phyloP scores from a whole-genome alignment of 2,113 vertebrate genomes.

The Prionailurus viverrinus region DNA sequence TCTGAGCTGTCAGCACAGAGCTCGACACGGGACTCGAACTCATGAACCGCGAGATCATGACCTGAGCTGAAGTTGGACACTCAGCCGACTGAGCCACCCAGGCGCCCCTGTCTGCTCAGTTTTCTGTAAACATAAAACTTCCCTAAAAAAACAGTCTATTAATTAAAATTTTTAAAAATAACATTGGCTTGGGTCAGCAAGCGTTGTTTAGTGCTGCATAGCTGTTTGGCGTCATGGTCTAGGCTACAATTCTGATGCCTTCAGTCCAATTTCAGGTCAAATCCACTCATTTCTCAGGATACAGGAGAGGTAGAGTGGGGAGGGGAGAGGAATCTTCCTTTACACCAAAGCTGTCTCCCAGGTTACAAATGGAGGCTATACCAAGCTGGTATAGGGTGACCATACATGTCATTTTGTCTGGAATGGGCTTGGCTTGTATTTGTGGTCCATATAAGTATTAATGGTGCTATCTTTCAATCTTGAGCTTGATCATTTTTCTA shows the following conservation, averaged over 20 bases:
- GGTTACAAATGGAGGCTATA: neutral
- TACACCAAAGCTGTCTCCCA: neutral
- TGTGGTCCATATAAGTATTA: neutral
- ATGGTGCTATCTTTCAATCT: neutral
- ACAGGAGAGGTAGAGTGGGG: no score
- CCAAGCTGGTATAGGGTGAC: neutral
- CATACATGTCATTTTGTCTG: neutral
- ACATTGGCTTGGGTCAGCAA: neutral
- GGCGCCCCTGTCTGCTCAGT: neutral
- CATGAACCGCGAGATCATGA: no score
- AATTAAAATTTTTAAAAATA: no score
- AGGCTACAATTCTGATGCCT: neutral
- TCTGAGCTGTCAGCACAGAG: no score
- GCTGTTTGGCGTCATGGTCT: neutral
- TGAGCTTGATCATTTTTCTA: neutral
- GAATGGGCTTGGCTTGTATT: neutral
- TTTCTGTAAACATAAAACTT: neutral
- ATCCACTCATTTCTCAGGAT: neutral
- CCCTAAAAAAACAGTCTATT: neutral
- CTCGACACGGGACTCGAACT: no score
- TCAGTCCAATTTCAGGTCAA: neutral
- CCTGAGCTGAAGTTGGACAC: no score
- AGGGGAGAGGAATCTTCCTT: neutral
- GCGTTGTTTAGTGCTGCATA: neutral
- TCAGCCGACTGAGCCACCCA: no score